Base-by-base conservation (phyloP, 2,797 vertebrate genomes). In the Takifugu ocellatus region DNA sequence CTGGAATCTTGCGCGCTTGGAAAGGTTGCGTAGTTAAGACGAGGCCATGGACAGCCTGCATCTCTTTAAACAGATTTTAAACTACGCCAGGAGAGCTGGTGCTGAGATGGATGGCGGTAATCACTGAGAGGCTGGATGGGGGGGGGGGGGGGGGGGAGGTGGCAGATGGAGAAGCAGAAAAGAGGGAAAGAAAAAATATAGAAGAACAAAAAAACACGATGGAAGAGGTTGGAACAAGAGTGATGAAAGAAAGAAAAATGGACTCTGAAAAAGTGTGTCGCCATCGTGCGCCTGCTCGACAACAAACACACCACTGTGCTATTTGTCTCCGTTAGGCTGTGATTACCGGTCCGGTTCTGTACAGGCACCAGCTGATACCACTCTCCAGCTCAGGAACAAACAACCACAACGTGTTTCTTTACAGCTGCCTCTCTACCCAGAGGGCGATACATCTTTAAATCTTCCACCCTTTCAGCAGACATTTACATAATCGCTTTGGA, bases 11-110 rank as follows among this genome's bases (percentile, higher is more conserved):
- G 43, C 62, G 74, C 16, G 10, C 59, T 69, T 75, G 62, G 68
- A 73, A 66, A 77, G 83, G 81, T 83, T 67, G 67, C 27, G 53
- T 84, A 87, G 80, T 84, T 83, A 85, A 79, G 66, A 69, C 70
- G 59, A 53, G 81, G 45, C 54, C 51, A 59, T 27, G 56, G 70
- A 70, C 68, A 65, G 63, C 61, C 70, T 57, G 70, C 56, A 53
- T 58, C 70, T 67, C 73, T 78, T 75, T 74, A 74, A 77, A 78
- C 68, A 69, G 72, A 77, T 83, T 83, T 81, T 81, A 72, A 75
- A 71, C 60, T 66, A 68, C 65, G 66, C 61, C 69, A 51, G 21
- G 75, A 64, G 68, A 78, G 69, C 55, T 55, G 61, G 68, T 58
- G 64, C 60, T 1, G 54, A 82, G 83, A 84, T 82, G 66, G 80